Conservation (phyloP, 2,113 vertebrate species). For the Megalops atlanticus region DNA sequence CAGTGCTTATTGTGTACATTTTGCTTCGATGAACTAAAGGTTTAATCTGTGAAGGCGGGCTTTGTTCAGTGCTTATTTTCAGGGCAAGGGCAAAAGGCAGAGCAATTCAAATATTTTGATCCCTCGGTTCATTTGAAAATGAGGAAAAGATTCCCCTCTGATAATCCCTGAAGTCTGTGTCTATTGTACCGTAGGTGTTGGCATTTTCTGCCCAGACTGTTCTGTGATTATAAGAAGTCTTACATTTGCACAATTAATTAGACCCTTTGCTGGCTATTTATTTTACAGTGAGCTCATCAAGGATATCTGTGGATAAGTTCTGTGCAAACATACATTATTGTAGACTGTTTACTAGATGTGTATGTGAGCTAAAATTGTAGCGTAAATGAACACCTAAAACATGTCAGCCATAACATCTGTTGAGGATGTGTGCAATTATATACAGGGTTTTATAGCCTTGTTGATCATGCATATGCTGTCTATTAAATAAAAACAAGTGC, state of each 20-base stretch:
- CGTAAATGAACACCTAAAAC: no score
- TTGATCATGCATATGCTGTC: background rate
- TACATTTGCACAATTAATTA: background rate
- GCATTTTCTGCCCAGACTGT: background rate
- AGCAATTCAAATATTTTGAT: background rate
- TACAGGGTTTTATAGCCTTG: no score
- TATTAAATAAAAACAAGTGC: no score
- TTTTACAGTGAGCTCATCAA: no score
- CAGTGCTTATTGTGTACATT: background rate
- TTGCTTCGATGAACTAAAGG: background rate
- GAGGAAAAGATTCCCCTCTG: background rate
- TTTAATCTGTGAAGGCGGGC: background rate
- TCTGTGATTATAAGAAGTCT: background rate
- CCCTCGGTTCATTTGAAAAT: conserved; percentile 9
- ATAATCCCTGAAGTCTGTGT: background rate
- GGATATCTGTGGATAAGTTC: no score
- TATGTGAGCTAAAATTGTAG: no score
- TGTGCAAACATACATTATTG: no score
- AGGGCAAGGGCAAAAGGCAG: conserved; percentile 9
- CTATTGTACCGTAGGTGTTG: background rate
- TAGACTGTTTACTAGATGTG: no score
- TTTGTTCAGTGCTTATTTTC: conserved; percentile 4
- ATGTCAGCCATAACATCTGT: no score
- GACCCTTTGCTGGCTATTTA: background rate
- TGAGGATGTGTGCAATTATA: no score